These are phyloP conservation scores for Eurois occulta DNA, from an alignment of 2,888 invertebrate genomes.

Conservation along the genomic window DNA sequence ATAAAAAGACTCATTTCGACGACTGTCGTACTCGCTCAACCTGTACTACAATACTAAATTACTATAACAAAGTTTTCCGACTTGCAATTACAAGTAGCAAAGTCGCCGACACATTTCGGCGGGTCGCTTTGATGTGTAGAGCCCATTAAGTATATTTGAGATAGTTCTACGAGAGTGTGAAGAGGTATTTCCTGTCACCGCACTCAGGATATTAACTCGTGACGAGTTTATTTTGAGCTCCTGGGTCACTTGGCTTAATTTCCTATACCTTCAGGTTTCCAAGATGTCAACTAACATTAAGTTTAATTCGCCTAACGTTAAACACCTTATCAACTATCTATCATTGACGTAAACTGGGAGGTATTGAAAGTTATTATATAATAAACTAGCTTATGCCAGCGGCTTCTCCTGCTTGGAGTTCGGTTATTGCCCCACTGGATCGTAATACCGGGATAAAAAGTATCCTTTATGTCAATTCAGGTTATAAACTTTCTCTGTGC, in stretches of 20 bases:
- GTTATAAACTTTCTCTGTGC: neutral
- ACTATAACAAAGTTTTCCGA: neutral
- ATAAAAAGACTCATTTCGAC: too few relatives aligned
- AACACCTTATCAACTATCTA: neutral
- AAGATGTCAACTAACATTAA: neutral
- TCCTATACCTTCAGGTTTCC: neutral
- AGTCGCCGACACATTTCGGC: neutral
- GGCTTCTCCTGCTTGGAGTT: neutral
- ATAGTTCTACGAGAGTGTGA: constrained; percentile 10
- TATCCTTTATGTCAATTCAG: neutral
- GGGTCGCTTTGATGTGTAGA: neutral
- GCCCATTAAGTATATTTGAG: neutral
- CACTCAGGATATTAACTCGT: constrained; percentile 41
- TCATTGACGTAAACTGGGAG: neutral
- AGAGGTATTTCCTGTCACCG: constrained; percentile 24
- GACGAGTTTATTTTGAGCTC: constrained; percentile 26
- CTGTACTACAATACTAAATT: too few relatives aligned
- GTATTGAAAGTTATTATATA: neutral
- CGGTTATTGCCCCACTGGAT: neutral
- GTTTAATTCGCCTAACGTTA: neutral
- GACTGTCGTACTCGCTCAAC: too few relatives aligned
- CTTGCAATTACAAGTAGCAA: constrained; percentile 1
- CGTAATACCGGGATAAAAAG: neutral
- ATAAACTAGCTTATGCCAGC: neutral
- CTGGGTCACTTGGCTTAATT: constrained; percentile 12